A percentile compares a stretch with the other conserved stretches of the same genome.
These are phyloP conservation scores for Xestobium rufovillosum DNA, from an alignment of 2,888 invertebrate genomes.

Conservation along the genomic window DNA sequence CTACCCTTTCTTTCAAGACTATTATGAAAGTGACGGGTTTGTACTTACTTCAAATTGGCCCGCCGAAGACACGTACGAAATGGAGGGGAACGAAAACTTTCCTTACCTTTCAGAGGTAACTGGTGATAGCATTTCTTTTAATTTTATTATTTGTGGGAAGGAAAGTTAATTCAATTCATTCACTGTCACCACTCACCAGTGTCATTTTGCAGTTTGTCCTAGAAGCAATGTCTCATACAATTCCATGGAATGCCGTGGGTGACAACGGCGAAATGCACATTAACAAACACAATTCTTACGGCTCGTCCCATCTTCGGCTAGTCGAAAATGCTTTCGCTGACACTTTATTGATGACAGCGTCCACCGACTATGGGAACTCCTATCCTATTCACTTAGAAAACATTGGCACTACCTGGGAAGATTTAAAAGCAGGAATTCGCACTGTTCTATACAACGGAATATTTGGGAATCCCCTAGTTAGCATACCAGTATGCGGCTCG, in stretches of 20 bases:
- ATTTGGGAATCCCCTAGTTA: slow-evolving; percentile 46
- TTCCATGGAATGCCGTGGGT: slow-evolving; percentile 46
- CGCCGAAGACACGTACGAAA: slow-evolving; percentile 36
- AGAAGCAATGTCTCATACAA: slow-evolving; percentile 44
- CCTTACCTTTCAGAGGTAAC: slow-evolving; percentile 49
- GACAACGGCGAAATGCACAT: slow-evolving; percentile 35
- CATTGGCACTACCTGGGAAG: slow-evolving; percentile 52
- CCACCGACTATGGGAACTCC: slow-evolving; percentile 21
- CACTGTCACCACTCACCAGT: neutral
- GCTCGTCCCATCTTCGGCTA: slow-evolving; percentile 37
- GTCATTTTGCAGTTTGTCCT: slow-evolving; percentile 20
- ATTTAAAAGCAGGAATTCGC: slow-evolving; percentile 46
- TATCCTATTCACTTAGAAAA: slow-evolving; percentile 45
- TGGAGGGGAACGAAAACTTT: slow-evolving; percentile 37
- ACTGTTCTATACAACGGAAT: slow-evolving; percentile 47
- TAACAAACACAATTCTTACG: slow-evolving; percentile 52
- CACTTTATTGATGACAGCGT: slow-evolving; percentile 27
- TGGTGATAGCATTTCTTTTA: slow-evolving; percentile 4
- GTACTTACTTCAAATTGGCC: slow-evolving; percentile 53
- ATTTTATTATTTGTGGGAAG: slow-evolving; percentile 4
- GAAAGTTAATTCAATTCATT: slow-evolving; percentile 6
- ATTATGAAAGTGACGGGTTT: slow-evolving; percentile 39
- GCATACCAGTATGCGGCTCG: slow-evolving; percentile 53
- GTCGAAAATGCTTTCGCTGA: slow-evolving; percentile 19
- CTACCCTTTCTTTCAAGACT: neutral